phyloP scores from a whole-genome alignment of 2,888 invertebrate species.

The Drosophila neonasuta region DNA sequence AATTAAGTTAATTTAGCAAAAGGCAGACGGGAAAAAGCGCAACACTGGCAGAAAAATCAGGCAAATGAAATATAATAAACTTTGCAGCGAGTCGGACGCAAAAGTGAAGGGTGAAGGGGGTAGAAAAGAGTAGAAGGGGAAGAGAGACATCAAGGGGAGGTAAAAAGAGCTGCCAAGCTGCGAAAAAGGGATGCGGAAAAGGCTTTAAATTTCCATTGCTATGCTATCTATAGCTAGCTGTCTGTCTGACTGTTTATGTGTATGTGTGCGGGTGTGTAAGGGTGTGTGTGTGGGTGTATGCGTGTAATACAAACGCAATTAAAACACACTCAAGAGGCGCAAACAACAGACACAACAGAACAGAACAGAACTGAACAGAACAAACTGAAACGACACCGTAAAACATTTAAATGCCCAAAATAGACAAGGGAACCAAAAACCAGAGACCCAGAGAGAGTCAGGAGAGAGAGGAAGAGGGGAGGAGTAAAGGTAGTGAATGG shows the following conservation, averaged over 20 bases:
- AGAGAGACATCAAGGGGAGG: not conserved
- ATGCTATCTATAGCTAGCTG: conserved; percentile 21
- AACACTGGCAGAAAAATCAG: conserved; percentile 70
- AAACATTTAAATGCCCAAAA: conserved; percentile 76
- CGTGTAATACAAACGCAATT: conserved; percentile 78
- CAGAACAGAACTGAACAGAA: conserved; percentile 34
- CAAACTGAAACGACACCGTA: conserved; percentile 67
- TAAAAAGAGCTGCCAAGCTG: conserved; percentile 47
- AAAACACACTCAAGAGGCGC: conserved; percentile 75
- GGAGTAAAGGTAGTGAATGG: conserved; percentile 34
- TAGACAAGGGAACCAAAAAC: conserved; percentile 61
- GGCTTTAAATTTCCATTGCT: conserved; percentile 74
- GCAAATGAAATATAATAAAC: conserved; percentile 76
- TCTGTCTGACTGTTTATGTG: conserved; percentile 22
- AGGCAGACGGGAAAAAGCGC: conserved; percentile 63
- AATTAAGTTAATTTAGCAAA: conserved; percentile 77
- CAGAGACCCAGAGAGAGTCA: conserved; percentile 12
- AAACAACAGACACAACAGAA: conserved; percentile 68
- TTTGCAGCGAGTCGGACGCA: conserved; percentile 36
- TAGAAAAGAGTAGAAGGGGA: not conserved
- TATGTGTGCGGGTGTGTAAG: conserved; percentile 27
- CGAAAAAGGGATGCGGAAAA: conserved; percentile 38
- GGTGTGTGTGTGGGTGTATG: conserved; percentile 45
- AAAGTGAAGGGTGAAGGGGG: not conserved
- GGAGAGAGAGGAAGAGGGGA: not conserved